Conservation (phyloP, 2,797 vertebrate species). For the Trachops cirrhosus region DNA sequence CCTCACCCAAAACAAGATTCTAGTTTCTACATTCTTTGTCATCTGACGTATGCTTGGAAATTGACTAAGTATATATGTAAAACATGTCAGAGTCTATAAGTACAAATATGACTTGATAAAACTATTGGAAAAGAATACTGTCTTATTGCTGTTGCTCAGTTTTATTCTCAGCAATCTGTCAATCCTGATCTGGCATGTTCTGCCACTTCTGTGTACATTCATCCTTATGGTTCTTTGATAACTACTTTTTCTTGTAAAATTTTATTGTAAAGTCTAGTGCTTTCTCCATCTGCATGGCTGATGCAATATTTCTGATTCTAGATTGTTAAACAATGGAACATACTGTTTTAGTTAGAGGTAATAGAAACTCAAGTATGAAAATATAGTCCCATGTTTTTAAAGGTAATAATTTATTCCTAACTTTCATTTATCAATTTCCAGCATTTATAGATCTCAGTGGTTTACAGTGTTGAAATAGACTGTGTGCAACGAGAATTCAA, state of each 20-base stretch:
- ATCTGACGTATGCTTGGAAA: slow-evolving; percentile 1
- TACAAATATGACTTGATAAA: slow-evolving; percentile 23
- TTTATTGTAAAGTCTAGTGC: slow-evolving; percentile 57
- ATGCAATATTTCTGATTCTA: slow-evolving; percentile 49
- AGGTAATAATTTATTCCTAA: slow-evolving; percentile 30
- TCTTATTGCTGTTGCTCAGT: slow-evolving; percentile 40
- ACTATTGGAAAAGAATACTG: slow-evolving; percentile 5
- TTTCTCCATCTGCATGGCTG: slow-evolving; percentile 10
- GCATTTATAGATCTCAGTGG: slow-evolving; percentile 13
- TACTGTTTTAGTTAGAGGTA: slow-evolving; percentile 49
- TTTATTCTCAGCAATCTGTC: slow-evolving; percentile 41
- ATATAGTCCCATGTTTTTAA: slow-evolving; percentile 24
- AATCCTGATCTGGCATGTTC: slow-evolving; percentile 4
- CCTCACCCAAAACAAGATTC: not conserved
- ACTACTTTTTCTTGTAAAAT: slow-evolving; percentile 66
- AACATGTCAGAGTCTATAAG: slow-evolving; percentile 19
- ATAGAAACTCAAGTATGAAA: slow-evolving; percentile 26
- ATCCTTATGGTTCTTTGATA: slow-evolving; percentile 62
- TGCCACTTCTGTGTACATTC: not conserved
- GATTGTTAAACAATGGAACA: slow-evolving; percentile 48
- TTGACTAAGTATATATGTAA: not conserved
- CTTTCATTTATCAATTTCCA: slow-evolving; percentile 39
- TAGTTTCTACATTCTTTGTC: not conserved
- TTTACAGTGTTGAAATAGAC: slow-evolving; percentile 40
- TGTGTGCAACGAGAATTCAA: slow-evolving; percentile 10